phyloP scores from a whole-genome alignment of 2,113 vertebrate genomes.

The Gallinago media region DNA sequence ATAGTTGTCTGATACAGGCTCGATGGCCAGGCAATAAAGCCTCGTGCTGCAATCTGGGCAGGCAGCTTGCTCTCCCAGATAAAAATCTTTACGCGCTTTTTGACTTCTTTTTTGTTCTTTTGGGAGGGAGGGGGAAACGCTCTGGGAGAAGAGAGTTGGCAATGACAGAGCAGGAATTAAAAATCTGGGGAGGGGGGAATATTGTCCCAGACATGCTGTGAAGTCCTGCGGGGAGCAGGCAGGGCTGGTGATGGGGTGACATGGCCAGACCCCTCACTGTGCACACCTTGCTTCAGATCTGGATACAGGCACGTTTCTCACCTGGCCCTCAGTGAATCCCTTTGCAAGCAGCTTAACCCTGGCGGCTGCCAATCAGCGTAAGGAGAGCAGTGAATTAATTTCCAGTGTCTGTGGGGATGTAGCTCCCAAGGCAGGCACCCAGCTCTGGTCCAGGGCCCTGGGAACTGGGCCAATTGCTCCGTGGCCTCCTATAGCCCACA shows the following conservation, averaged over 20 bases:
- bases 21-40: conserved; percentile 6
- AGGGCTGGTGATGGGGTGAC: neutral
- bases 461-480: neutral
- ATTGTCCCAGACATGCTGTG: neutral
- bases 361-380: neutral
- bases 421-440: neutral
- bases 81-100: neutral
- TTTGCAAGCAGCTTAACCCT: neutral
- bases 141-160: neutral
- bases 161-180: accelerated
- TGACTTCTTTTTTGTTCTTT: neutral
- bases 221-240: neutral
- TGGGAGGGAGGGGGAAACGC: neutral
- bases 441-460: neutral
- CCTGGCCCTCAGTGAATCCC: neutral
- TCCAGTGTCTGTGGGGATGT: neutral
- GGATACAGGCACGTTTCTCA: neutral
- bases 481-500: accelerated
- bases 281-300: neutral
- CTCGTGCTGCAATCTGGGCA: neutral
- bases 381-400: accelerated
- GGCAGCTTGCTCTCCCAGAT: neutral
- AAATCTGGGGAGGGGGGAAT: neutral
- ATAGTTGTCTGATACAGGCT: neutral
- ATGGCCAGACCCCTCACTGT: neutral